Evolutionary conservation across 2,797 vertebrate genomes (phyloP).

Genomic region (Leuciscus waleckii): DNA sequence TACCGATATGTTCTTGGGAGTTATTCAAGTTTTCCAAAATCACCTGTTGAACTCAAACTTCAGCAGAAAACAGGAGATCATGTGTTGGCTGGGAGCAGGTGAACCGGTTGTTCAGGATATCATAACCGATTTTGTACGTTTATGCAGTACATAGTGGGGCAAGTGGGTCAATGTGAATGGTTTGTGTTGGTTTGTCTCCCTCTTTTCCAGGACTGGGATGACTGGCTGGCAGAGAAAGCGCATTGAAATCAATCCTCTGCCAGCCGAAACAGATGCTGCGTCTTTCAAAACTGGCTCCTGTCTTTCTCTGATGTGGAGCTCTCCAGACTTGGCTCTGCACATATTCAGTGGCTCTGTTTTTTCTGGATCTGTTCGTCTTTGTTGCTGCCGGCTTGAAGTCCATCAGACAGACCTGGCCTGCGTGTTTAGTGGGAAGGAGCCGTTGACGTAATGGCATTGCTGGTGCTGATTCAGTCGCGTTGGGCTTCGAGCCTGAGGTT

Average conservation of each 20-base stretch:
- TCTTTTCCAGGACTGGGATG: constrained; percentile 65
- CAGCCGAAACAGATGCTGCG: constrained; percentile 81
- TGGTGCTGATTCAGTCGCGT: constrained; percentile 15
- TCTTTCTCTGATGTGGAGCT: constrained; percentile 45
- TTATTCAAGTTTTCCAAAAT: neutral
- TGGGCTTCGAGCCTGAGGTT: constrained; percentile 51
- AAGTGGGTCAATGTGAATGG: constrained; percentile 73
- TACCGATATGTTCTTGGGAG: neutral
- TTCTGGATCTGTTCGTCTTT: constrained; percentile 47
- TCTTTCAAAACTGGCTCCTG: constrained; percentile 73
- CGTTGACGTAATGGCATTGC: constrained; percentile 25
- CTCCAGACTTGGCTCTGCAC: constrained; percentile 54
- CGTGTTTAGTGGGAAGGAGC: neutral
- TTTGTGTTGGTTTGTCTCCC: constrained; percentile 67
- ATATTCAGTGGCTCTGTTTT: constrained; percentile 64
- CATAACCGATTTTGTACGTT: constrained; percentile 62
- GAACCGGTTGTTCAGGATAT: constrained; percentile 58
- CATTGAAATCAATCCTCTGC: constrained; percentile 55
- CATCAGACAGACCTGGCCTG: constrained; percentile 38
- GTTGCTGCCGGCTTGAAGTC: neutral
- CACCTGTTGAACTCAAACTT: constrained; percentile 22
- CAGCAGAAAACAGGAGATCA: neutral
- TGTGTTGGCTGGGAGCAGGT: constrained; percentile 55
- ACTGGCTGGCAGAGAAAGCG: constrained; percentile 74
- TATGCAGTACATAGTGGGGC: constrained; percentile 71